Conservation (phyloP, 2,113 vertebrate genomes). For the Gadus chalcogrammus region DNA sequence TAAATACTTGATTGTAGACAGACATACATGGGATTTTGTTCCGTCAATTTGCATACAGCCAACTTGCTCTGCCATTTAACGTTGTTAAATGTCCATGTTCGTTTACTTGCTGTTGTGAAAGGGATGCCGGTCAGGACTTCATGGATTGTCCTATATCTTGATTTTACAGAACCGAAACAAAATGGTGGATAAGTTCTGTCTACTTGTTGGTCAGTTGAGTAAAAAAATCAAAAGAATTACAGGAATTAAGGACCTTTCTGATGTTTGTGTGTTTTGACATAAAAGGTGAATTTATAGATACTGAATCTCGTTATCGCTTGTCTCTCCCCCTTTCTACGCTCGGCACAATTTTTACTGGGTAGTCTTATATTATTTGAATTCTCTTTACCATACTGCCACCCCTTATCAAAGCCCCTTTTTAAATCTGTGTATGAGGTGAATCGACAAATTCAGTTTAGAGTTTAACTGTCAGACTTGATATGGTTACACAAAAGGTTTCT, state of each 20-base stretch:
- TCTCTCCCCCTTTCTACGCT: slow-evolving; percentile 14
- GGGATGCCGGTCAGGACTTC: too few species aligned
- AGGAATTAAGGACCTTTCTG: slow-evolving; percentile 30
- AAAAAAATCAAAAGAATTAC: background rate
- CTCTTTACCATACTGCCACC: background rate
- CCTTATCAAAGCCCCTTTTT: background rate
- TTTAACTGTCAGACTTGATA: too few species aligned
- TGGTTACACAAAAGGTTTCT: background rate
- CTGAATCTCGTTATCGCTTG: slow-evolving; percentile 13
- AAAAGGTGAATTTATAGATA: slow-evolving; percentile 31
- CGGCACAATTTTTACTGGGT: slow-evolving; percentile 21
- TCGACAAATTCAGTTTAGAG: too few species aligned
- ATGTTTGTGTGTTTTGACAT: slow-evolving; percentile 21
- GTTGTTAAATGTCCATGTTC: background rate
- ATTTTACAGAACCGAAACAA: too few species aligned
- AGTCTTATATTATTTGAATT: slow-evolving; percentile 11
- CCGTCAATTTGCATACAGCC: too few species aligned
- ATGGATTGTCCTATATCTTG: too few species aligned
- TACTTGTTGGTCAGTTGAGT: too few species aligned
- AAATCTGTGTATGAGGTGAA: background rate
- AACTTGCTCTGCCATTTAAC: slow-evolving; percentile 9
- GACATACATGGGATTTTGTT: too few species aligned
- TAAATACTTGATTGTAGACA: too few species aligned
- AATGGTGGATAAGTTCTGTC: too few species aligned
- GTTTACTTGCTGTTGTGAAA: too few species aligned